Conservation (phyloP, 2,113 vertebrate species). For the Bagarius yarrelli region DNA sequence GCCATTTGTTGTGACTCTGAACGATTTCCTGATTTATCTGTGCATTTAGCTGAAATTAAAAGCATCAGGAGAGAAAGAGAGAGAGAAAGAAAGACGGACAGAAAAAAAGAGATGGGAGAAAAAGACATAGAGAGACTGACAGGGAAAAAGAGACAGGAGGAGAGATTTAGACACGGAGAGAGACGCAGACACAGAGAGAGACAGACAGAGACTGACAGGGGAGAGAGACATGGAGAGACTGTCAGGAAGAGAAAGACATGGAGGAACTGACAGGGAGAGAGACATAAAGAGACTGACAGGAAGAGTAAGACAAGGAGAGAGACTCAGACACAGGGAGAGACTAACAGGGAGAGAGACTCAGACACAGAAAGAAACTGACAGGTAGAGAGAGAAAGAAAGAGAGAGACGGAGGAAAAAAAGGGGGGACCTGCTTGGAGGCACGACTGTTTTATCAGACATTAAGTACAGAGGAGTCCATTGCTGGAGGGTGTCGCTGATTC, state of each 20-base stretch:
- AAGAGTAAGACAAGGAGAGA: no score
- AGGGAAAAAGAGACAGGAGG: no score
- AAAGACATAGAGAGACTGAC: no score
- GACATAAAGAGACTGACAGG: no score
- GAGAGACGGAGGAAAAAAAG: neutral
- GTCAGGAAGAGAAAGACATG: no score
- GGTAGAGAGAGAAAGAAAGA: no score
- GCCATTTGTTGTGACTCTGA: slow-evolving; percentile 25
- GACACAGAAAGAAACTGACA: no score
- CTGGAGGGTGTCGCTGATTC: slow-evolving; percentile 26
- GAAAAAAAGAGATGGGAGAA: neutral
- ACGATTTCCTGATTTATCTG: slow-evolving; percentile 41
- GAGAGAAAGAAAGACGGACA: neutral
- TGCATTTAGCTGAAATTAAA: slow-evolving; percentile 39
- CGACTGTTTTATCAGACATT: slow-evolving; percentile 29
- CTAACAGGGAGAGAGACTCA: no score
- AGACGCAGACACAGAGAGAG: no score
- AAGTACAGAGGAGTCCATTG: slow-evolving; percentile 37
- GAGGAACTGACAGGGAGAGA: no score
- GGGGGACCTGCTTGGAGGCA: neutral
- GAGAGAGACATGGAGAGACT: neutral
- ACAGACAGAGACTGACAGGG: no score
- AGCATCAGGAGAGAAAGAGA: neutral
- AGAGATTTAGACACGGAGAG: neutral
- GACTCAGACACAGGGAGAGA: no score